Conservation (phyloP, 2,113 vertebrate species). For the Lophotis ruficrista region DNA sequence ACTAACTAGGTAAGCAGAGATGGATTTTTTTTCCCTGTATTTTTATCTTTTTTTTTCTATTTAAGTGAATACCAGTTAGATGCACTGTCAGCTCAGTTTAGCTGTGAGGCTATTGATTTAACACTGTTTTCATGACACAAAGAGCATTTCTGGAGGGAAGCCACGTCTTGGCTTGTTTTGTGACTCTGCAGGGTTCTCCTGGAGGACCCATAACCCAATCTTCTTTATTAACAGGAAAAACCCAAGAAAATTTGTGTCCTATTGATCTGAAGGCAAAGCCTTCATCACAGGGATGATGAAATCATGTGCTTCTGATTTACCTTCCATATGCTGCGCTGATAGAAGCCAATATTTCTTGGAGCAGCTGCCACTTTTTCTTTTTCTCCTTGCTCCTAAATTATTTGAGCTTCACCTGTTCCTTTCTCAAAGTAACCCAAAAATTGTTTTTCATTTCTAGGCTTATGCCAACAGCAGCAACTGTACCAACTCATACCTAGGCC, state of each 20-base stretch:
- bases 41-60: neutral
- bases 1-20: neutral
- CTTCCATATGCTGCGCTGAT: slow-evolving; percentile 25
- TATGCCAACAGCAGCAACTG: slow-evolving; percentile 42
- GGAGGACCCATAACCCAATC: neutral
- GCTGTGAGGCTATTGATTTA: neutral
- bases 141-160: neutral
- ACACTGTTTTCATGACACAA: neutral
- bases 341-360: slow-evolving; percentile 14
- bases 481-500: slow-evolving; percentile 25
- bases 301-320: slow-evolving; percentile 1
- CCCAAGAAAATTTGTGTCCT: slow-evolving; percentile 25
- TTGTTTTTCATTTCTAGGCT: slow-evolving; percentile 34
- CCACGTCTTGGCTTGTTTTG: neutral
- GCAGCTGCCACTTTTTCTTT: slow-evolving; percentile 55
- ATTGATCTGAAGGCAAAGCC: slow-evolving; percentile 24
- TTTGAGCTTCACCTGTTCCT: slow-evolving; percentile 67
- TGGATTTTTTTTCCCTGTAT: neutral
- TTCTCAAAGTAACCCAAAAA: slow-evolving; percentile 60
- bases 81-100: neutral
- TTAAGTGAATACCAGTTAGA: neutral
- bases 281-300: slow-evolving; percentile 31
- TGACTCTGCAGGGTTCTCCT: neutral
- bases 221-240: slow-evolving; percentile 16
- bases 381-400: slow-evolving; percentile 59